Evolutionary conservation across 2,113 vertebrate species (phyloP).

Genomic region (Cochlearius cochlearius): DNA sequence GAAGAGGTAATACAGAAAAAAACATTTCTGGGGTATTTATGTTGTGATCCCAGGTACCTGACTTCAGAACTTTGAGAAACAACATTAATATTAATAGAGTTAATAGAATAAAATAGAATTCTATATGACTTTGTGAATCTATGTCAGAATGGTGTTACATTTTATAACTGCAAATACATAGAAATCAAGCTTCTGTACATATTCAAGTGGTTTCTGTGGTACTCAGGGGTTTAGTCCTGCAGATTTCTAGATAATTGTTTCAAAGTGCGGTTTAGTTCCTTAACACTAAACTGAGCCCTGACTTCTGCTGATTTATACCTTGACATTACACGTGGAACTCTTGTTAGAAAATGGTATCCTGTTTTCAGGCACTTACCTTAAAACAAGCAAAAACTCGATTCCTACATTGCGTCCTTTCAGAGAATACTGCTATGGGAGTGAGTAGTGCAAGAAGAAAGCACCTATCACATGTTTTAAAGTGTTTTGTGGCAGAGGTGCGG

Average conservation of each 20-base stretch:
- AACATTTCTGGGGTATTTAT: not conserved
- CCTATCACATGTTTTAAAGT: not conserved
- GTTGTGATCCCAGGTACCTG: not conserved
- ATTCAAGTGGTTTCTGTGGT: not conserved
- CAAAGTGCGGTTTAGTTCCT: not conserved
- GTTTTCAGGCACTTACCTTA: not conserved
- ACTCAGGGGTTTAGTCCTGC: not conserved
- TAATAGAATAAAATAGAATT: not conserved
- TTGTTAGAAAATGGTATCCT: not conserved
- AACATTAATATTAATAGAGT: not conserved
- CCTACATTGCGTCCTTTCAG: not conserved
- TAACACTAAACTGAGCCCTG: not conserved
- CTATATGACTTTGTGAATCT: not conserved
- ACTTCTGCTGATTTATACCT: not conserved
- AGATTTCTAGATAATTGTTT: not conserved
- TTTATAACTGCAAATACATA: not conserved
- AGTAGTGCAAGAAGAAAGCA: not conserved
- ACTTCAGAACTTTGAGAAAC: not conserved
- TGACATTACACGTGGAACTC: not conserved
- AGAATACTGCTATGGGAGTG: not conserved
- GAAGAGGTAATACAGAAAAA: not conserved
- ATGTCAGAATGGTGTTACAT: not conserved
- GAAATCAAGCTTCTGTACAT: not conserved
- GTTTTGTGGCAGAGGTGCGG: not conserved
- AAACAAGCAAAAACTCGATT: not conserved